Evolutionary conservation across 2,113 vertebrate genomes (phyloP), one percentile per base, ranked within the genome.

Genomic region (Anolis sagrei): DNA sequence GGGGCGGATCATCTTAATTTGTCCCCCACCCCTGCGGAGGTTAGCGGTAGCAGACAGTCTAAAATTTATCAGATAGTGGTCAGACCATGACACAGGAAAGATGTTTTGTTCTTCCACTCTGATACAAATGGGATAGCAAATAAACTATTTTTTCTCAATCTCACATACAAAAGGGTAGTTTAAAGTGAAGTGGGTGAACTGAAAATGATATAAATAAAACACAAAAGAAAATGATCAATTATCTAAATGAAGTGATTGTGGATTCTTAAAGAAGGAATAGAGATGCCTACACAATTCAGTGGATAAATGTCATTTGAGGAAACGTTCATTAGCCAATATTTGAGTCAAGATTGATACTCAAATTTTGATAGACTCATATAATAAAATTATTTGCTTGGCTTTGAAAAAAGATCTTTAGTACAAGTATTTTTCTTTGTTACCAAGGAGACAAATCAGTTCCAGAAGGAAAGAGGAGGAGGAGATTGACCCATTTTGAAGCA

Each of bases 281-380:
- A 79, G 68, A 72, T 87, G 49, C 82, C 73, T 83, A 66, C 88
- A 87, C 87, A n/a, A 39, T 7, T 39, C 51, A 10, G 29, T 23
- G 86, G 87, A 86, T 83, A 73, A 32, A 79, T 68, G 73, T 87
- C 87, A 84, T 81, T 85, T 81, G 70, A 76, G 61, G 86, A 87
- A 87, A 72, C 82, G 62, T 79, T 44, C 2, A 44, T 4, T 44
- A 44, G 39, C 74, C 62, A 85, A 68, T 29, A 64, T 83, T 34
- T 76, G 76, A 61, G 74, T 86, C 72, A 39, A n/a, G 85, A 88
- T 76, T 80, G 86, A 85, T 86, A 80, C 85, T 19, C 74, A 34
- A 68, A 27, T 5, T n/a, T 4, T 29, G 83, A 89, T 88, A 61
- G 58, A 49, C 16, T 29, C 1, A 8, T 82, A 16, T 81, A 76